Percentiles rank a stretch among this genome's conserved stretches.
phyloP scores from a whole-genome alignment of 2,888 invertebrate genomes.

The Macaria liturata region DNA sequence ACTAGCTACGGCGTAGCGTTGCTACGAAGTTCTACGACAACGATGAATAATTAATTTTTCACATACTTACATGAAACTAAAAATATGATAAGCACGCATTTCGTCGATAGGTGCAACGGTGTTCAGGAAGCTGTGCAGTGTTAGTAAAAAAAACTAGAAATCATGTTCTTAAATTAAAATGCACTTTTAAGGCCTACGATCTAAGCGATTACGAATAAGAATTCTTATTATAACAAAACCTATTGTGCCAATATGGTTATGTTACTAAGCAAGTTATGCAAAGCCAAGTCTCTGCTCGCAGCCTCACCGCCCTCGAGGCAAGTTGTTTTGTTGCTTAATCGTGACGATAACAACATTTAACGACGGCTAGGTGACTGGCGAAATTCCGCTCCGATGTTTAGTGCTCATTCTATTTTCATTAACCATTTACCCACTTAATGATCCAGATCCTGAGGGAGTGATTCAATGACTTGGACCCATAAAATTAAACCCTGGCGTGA shows the following conservation, averaged over 20 bases:
- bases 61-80: too few relatives aligned
- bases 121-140: too few relatives aligned
- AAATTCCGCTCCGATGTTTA: slow-evolving; percentile 82
- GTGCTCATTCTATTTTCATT: slow-evolving; percentile 83
- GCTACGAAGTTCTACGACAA: too few relatives aligned
- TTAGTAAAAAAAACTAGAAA: too few relatives aligned
- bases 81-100: too few relatives aligned
- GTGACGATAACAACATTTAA: slow-evolving; percentile 82
- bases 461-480: slow-evolving; percentile 76
- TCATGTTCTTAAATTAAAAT: too few relatives aligned
- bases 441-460: slow-evolving; percentile 78
- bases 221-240: too few relatives aligned
- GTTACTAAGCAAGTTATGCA: not conserved
- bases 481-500: slow-evolving; percentile 79
- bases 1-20: too few relatives aligned
- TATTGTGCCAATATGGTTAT: not conserved
- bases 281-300: slow-evolving; percentile 17
- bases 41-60: too few relatives aligned
- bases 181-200: too few relatives aligned
- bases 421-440: slow-evolving; percentile 83
- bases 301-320: slow-evolving; percentile 47
- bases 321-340: slow-evolving; percentile 83
- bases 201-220: too few relatives aligned
- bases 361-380: slow-evolving; percentile 83
- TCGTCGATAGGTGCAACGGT: too few relatives aligned